phyloP scores from a whole-genome alignment of 1,140 invertebrate genomes.

The Aphaenogaster ashmeadi region DNA sequence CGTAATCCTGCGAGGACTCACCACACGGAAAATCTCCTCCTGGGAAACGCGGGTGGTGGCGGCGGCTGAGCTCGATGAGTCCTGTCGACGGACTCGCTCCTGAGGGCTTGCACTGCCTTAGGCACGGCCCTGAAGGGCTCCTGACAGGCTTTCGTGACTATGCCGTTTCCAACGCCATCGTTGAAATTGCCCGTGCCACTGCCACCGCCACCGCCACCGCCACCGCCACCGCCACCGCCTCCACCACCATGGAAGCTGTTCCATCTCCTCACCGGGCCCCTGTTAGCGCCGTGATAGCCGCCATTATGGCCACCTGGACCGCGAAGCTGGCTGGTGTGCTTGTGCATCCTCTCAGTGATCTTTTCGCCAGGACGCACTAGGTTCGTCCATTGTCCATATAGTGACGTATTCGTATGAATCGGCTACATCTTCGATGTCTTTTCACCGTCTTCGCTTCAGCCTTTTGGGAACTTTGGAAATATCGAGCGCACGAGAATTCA shows the following conservation, averaged over 20 bases:
- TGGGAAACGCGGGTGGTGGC: constrained; percentile 85
- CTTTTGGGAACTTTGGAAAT: neutral
- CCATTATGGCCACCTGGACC: constrained; percentile 73
- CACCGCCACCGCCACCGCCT: constrained; percentile 51
- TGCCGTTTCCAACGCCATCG: constrained; percentile 74
- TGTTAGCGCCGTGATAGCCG: constrained; percentile 68
- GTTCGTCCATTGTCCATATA: constrained; percentile 64
- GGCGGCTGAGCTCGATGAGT: constrained; percentile 82
- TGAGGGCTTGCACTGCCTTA: constrained; percentile 83
- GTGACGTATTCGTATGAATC: constrained; percentile 2
- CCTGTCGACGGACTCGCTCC: constrained; percentile 85
- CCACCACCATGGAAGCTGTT: constrained; percentile 87
- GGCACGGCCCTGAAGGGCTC: constrained; percentile 84
- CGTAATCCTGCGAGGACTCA: constrained; percentile 78
- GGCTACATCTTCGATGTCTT: neutral
- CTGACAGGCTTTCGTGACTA: constrained; percentile 74
- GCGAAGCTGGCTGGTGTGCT: constrained; percentile 83
- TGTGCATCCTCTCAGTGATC: constrained; percentile 82
- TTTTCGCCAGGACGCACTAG: constrained; percentile 54
- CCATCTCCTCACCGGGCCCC: constrained; percentile 87
- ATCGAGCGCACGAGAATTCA: neutral
- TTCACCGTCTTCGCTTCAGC: neutral
- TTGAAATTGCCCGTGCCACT: constrained; percentile 72
- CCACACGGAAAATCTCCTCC: constrained; percentile 88
- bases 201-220: constrained; percentile 56